Conservation (phyloP, 2,797 vertebrate species). For the Leptoclinus maculatus region DNA sequence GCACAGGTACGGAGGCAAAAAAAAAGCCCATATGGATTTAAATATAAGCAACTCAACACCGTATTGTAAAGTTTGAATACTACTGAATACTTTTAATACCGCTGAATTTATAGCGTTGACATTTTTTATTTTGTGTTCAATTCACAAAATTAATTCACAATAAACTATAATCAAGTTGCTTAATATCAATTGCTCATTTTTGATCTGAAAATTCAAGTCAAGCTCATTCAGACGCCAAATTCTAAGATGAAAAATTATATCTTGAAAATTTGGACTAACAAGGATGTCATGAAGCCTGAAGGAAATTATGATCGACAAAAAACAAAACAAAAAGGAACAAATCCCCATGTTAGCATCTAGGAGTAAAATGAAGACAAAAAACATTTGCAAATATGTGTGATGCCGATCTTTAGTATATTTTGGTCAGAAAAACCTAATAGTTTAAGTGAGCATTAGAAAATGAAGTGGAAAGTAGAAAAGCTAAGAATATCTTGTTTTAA, state of each 20-base stretch:
- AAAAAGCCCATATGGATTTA: not conserved
- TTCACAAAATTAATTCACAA: not conserved
- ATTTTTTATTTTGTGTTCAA: not conserved
- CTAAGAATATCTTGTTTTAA: not conserved
- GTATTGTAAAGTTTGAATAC: not conserved
- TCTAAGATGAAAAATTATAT: not conserved
- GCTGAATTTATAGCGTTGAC: not conserved
- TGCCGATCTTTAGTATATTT: not conserved
- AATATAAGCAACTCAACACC: not conserved
- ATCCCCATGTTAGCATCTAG: not conserved
- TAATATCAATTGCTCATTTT: not conserved
- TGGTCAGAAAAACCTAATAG: not conserved
- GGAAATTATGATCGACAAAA: not conserved
- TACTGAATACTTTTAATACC: not conserved
- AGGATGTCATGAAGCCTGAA: not conserved
- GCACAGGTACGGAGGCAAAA: conserved; percentile 6
- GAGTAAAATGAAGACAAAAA: not conserved
- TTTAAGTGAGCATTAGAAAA: not conserved
- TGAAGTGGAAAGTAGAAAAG: not conserved
- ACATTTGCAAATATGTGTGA: not conserved
- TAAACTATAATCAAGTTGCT: not conserved
- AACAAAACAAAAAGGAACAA: not conserved
- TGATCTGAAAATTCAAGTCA: not conserved
- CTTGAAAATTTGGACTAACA: not conserved
- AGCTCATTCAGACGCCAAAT: not conserved